These are phyloP conservation scores for Andrena haemorrhoa DNA, from an alignment of 2,888 invertebrate genomes.

Conservation along the genomic window DNA sequence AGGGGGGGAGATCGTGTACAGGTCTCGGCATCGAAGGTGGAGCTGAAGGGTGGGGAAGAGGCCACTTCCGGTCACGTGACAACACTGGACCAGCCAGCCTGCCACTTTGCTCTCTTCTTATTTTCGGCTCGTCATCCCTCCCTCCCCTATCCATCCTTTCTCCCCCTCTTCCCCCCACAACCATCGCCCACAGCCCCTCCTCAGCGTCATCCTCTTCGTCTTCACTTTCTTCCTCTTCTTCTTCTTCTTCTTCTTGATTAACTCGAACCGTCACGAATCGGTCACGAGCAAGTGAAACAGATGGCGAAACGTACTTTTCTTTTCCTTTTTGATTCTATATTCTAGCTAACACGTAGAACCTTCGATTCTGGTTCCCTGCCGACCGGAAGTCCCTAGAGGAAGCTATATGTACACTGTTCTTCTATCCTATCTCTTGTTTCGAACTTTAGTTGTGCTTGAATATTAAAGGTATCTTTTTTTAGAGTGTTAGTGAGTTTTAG, in stretches of 20 bases:
- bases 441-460: not conserved
- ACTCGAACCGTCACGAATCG: conserved; percentile 70
- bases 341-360: conserved; percentile 27
- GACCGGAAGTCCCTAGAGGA: conserved; percentile 16
- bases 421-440: not conserved
- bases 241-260: conserved; percentile 61
- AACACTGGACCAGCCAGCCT: conserved; percentile 81
- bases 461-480: too few relatives aligned
- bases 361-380: conserved; percentile 9
- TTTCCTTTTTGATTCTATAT: not conserved
- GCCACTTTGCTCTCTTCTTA: conserved; percentile 84
- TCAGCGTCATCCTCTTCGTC: conserved; percentile 35
- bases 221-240: conserved; percentile 42
- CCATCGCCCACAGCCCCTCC: not conserved
- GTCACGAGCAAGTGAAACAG: conserved; percentile 64
- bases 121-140: conserved; percentile 82
- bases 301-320: conserved; percentile 36
- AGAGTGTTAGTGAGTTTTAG: too few relatives aligned
- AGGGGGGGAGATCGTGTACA: conserved; percentile 44
- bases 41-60: conserved; percentile 65
- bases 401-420: not conserved
- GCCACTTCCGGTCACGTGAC: conserved; percentile 85
- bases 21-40: conserved; percentile 62
- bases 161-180: conserved; percentile 30
- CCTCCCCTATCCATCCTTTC: conserved; percentile 29